Conservation (phyloP, 2,888 invertebrate genomes). For the Catonia carolina region DNA sequence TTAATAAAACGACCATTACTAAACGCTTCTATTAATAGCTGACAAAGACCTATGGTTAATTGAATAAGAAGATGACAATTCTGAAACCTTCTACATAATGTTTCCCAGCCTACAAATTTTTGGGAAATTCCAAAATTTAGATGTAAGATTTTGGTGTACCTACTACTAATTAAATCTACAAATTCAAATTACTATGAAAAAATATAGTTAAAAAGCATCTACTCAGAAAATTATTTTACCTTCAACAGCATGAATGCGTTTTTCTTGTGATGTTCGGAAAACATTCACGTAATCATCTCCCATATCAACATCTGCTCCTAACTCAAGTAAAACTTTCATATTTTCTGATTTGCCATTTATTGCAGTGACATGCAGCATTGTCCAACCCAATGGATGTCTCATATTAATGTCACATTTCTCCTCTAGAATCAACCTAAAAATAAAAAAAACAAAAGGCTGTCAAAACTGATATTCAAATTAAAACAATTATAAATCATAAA, state of each 20-base stretch:
- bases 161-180: too few relatives aligned
- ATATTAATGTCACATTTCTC: conserved; percentile 56
- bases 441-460: background rate
- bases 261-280: conserved; percentile 56
- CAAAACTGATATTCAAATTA: background rate
- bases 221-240: conserved; percentile 49
- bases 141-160: too few relatives aligned
- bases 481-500: too few relatives aligned
- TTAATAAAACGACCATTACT: too few relatives aligned
- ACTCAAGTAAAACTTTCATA: conserved; percentile 55
- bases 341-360: conserved; percentile 62
- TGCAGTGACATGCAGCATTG: conserved; percentile 75
- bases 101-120: too few relatives aligned
- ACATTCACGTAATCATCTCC: conserved; percentile 70
- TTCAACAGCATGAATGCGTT: conserved; percentile 65
- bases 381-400: conserved; percentile 78
- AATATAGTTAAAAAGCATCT: too few relatives aligned
- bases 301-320: conserved; percentile 72
- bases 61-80: too few relatives aligned
- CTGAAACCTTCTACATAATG: too few relatives aligned
- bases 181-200: too few relatives aligned
- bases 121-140: too few relatives aligned
- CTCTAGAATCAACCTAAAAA: conserved; percentile 42
- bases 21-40: too few relatives aligned
- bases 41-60: too few relatives aligned